Conservation (phyloP, 2,888 invertebrate species). For the Anoplius nigerrimus region DNA sequence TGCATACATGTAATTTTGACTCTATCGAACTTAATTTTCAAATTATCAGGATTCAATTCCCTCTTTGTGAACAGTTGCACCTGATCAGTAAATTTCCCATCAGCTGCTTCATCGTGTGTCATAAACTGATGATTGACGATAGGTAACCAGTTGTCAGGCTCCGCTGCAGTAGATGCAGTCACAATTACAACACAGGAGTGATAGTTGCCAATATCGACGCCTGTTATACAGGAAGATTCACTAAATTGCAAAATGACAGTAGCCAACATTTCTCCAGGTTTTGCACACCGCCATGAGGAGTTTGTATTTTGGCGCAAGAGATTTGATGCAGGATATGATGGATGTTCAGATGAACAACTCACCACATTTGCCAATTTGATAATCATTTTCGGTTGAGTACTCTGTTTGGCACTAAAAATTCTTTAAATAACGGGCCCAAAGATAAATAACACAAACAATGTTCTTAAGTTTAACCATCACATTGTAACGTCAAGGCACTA, state of each 20-base stretch:
- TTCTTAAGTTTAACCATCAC: too few relatives aligned
- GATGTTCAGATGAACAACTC: constrained; percentile 70
- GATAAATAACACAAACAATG: too few relatives aligned
- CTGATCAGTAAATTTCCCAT: constrained; percentile 68
- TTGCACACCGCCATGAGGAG: constrained; percentile 67
- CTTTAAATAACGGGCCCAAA: too few relatives aligned
- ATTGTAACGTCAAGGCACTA: too few relatives aligned
- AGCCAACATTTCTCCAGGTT: constrained; percentile 66
- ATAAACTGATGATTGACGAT: constrained; percentile 69
- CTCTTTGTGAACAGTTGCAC: constrained; percentile 70
- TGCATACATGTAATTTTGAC: constrained; percentile 72
- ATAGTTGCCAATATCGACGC: constrained; percentile 70
- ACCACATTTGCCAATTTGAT: constrained; percentile 67
- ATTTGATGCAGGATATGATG: constrained; percentile 66
- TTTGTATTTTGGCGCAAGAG: constrained; percentile 61
- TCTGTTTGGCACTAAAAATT: too few relatives aligned
- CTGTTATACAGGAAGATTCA: constrained; percentile 66
- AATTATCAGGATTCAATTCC: constrained; percentile 64
- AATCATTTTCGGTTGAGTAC: too few relatives aligned
- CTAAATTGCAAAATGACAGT: constrained; percentile 65
- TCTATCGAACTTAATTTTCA: constrained; percentile 67
- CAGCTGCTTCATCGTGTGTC: constrained; percentile 68
- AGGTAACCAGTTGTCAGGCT: constrained; percentile 70
- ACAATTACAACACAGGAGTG: constrained; percentile 68
- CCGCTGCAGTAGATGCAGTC: constrained; percentile 63